A percentile compares a stretch with the other conserved stretches of the same genome.
phyloP scores from a whole-genome alignment of 2,113 vertebrate genomes.

The Mormoops blainvillei region DNA sequence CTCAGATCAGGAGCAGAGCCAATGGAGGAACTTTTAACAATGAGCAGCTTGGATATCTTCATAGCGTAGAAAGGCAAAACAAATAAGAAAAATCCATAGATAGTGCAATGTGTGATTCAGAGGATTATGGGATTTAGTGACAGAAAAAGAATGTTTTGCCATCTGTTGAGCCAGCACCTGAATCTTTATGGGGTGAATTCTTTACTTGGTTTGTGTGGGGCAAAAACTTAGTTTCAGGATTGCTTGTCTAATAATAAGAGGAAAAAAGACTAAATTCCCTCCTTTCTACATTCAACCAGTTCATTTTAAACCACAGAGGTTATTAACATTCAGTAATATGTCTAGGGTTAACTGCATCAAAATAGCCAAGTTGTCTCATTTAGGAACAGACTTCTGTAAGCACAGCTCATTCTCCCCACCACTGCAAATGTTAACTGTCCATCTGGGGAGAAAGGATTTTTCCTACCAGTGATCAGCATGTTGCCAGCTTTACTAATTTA shows the following conservation, averaged over 20 bases:
- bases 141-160: not conserved
- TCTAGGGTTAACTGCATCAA: conserved; percentile 61
- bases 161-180: not conserved
- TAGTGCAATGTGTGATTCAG: not conserved
- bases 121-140: not conserved
- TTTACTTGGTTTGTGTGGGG: not conserved
- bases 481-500: not conserved
- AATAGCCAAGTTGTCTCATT: conserved; percentile 65
- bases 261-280: conserved; percentile 24
- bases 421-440: conserved; percentile 58
- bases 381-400: conserved; percentile 53
- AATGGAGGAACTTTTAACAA: not conserved
- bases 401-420: conserved; percentile 12
- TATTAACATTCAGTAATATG: conserved; percentile 49
- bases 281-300: conserved; percentile 26
- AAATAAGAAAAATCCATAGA: not conserved
- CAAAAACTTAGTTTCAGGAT: not conserved
- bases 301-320: conserved; percentile 69
- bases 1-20: not conserved
- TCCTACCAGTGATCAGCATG: conserved; percentile 25
- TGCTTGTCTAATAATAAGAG: not conserved
- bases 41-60: conserved; percentile 30
- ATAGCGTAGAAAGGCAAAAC: not conserved
- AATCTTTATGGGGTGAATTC: not conserved
- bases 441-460: conserved; percentile 1